phyloP scores from a whole-genome alignment of 2,888 invertebrate genomes.

The Gymnosoma rotundatum region DNA sequence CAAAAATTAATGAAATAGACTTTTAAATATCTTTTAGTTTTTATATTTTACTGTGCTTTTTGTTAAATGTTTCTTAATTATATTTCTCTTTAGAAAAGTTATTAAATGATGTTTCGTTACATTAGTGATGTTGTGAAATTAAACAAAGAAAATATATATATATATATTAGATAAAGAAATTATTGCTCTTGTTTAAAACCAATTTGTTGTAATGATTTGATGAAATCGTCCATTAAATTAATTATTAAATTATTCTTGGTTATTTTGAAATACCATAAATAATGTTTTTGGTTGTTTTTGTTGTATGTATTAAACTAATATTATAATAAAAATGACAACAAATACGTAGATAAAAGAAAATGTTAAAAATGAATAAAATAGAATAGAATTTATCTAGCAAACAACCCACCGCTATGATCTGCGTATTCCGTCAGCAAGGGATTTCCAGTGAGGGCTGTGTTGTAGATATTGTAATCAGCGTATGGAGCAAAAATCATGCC shows the following conservation, averaged over 20 bases:
- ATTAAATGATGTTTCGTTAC: slow-evolving; percentile 3
- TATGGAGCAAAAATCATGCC: slow-evolving; percentile 93
- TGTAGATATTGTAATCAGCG: slow-evolving; percentile 95
- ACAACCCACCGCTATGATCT: slow-evolving; percentile 98
- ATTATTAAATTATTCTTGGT: slow-evolving; percentile 24
- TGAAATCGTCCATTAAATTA: slow-evolving; percentile 37
- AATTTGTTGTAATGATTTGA: slow-evolving; percentile 17
- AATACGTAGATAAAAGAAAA: slow-evolving; percentile 29
- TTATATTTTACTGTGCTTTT: too few species aligned
- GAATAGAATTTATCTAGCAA: slow-evolving; percentile 86
- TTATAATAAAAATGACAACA: slow-evolving; percentile 31
- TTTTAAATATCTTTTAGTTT: too few species aligned
- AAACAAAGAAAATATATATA: slow-evolving; percentile 13
- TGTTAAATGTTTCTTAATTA: neutral
- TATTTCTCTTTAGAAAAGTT: neutral
- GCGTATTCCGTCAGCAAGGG: slow-evolving; percentile 93
- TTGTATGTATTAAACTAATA: slow-evolving; percentile 57
- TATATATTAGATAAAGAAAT: slow-evolving; percentile 43
- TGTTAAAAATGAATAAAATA: slow-evolving; percentile 52
- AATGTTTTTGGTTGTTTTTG: slow-evolving; percentile 11
- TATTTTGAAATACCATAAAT: slow-evolving; percentile 7
- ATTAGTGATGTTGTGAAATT: slow-evolving; percentile 39
- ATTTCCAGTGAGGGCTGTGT: slow-evolving; percentile 88
- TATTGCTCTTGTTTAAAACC: slow-evolving; percentile 53
- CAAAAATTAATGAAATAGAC: too few species aligned